Evolutionary conservation across 1,140 invertebrate species (phyloP).

Genomic region (Charaxes varanes): DNA sequence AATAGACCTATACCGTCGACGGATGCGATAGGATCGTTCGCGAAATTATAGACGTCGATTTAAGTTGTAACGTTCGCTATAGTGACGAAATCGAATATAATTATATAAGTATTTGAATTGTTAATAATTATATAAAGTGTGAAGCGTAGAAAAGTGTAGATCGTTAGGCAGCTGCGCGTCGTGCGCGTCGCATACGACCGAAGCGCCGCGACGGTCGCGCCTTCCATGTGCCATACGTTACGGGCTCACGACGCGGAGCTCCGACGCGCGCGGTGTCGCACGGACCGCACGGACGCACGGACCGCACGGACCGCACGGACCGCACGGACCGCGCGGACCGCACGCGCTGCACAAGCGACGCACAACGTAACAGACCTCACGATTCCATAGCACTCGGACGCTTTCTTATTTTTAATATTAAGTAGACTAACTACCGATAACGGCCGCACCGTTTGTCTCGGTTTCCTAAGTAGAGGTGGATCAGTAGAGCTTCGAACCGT

Average conservation of each 20-base stretch:
- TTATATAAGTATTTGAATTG: conserved; percentile 56
- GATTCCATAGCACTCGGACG: conserved; percentile 59
- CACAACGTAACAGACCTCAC: conserved; percentile 52
- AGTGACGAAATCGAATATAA: conserved; percentile 44
- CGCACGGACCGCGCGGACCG: conserved; percentile 23
- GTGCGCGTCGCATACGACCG: conserved; percentile 11
- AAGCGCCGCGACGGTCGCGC: neutral
- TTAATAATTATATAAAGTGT: conserved; percentile 42
- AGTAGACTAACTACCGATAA: conserved; percentile 62
- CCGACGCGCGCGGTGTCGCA: neutral
- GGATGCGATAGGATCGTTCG: conserved; percentile 42
- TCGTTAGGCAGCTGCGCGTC: conserved; percentile 29
- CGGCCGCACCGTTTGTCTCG: conserved; percentile 52
- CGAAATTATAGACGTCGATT: conserved; percentile 34
- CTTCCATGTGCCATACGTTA: conserved; percentile 25
- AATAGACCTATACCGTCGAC: conserved; percentile 60
- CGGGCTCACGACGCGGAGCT: conserved; percentile 2
- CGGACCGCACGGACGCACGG: neutral
- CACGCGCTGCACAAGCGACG: conserved; percentile 43
- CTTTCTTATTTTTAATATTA: conserved; percentile 67
- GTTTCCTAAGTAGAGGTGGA: conserved; percentile 66
- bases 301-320: conserved; percentile 13
- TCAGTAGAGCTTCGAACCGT: conserved; percentile 66
- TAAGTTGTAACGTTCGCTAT: conserved; percentile 49
- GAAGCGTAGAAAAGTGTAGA: conserved; percentile 36